Percentiles rank a stretch among this genome's conserved stretches.
Conservation (phyloP, 2,113 vertebrate species). For the Psittacara wagleri region DNA sequence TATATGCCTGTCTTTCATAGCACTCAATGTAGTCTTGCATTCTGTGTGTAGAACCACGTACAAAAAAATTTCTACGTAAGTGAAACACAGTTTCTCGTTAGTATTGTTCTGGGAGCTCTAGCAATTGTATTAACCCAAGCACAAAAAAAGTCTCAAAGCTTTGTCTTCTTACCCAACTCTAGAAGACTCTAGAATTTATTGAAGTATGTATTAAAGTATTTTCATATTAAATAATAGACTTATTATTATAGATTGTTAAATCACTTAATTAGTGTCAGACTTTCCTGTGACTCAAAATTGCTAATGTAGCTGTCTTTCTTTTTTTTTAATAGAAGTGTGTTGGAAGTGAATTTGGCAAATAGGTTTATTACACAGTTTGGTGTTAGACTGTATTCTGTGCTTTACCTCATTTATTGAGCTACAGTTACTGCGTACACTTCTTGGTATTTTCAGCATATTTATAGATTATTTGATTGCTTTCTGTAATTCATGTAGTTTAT, state of each 20-base stretch:
- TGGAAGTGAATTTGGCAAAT: background rate
- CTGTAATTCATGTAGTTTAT: background rate
- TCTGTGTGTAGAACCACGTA: background rate
- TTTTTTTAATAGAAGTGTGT: background rate
- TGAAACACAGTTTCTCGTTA: background rate
- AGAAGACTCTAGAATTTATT: background rate
- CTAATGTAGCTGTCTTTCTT: background rate
- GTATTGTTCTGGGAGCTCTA: background rate
- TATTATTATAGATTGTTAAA: background rate
- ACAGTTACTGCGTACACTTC: background rate
- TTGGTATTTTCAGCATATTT: background rate
- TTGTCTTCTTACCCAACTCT: background rate
- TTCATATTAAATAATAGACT: background rate
- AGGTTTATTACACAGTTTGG: background rate
- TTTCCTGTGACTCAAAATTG: background rate
- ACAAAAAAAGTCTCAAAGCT: background rate
- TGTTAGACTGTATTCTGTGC: background rate
- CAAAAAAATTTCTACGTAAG: rapidly evolving
- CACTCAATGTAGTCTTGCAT: background rate
- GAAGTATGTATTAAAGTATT: background rate
- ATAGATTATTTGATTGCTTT: background rate
- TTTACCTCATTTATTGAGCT: background rate
- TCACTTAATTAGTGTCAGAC: background rate
- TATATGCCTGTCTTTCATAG: background rate
- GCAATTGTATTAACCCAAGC: background rate